Evolutionary conservation across 2,113 vertebrate genomes (phyloP), one percentile per base, ranked within the genome.

Genomic region (Megaleporinus macrocephalus): DNA sequence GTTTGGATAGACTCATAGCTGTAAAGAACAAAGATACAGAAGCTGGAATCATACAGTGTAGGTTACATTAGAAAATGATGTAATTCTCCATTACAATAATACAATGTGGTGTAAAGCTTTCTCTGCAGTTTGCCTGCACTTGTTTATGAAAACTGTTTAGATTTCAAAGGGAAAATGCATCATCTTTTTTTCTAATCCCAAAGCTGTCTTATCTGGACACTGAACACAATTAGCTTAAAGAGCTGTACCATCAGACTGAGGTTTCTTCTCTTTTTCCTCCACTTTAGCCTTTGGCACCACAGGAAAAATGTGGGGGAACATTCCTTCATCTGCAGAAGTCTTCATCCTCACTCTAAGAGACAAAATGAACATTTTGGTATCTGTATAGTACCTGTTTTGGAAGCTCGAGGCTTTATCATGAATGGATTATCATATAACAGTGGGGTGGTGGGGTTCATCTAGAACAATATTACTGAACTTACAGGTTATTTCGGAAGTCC

Each of bases 401-500:
- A 51, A 51, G 57, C 15, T 63, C 33, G n/a, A 18, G 59, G 41
- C 5, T n/a, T n/a, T n/a, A n/a, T n/a, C n/a, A n/a, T n/a, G 29
- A 30, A 66, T 29, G 5, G 33, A 36, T n/a, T 22, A 20, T 65
- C 41, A 44, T 44, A 9, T 44, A 44, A 44, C 5, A 1, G 41
- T 11, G 41, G 41, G 9, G 41, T 44, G 41, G 4, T 5, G 41
- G 10, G 11, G 41, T 44, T 44, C 41, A 44, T 36, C 33, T 36
- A 36, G 33, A 36, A 36, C 33, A 11, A 10, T 44, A 9, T 9
- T 10, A 44, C 1, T 44, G 84, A 79, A 93, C 95, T 95, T 88
- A 96, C 95, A 83, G 82, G 29, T 86, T 77, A 24, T 71, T 79
- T 65, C 41, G 14, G 59, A 95, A 90, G 70, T 97, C 90, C 88